These are phyloP conservation scores for Crossocerus cetratus DNA, from an alignment of 2,888 invertebrate genomes.

Conservation along the genomic window DNA sequence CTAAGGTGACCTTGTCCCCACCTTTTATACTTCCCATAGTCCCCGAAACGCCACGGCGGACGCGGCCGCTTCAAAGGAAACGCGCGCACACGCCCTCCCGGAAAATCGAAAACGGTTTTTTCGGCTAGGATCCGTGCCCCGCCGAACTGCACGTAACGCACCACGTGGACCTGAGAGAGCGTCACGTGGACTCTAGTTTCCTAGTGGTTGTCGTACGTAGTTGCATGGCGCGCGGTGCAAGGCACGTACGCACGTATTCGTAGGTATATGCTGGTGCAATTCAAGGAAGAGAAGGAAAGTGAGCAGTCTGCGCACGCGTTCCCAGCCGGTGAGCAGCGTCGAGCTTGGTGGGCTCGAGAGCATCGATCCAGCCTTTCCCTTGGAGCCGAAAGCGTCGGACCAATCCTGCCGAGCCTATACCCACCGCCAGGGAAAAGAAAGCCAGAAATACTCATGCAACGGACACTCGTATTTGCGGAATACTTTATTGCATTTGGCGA, in stretches of 20 bases:
- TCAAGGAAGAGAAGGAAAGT: slow-evolving; percentile 33
- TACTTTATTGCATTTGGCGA: background rate
- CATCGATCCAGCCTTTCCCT: slow-evolving; percentile 51
- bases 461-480: background rate
- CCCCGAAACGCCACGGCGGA: slow-evolving; percentile 9
- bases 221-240: slow-evolving; percentile 14
- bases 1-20: slow-evolving; percentile 73
- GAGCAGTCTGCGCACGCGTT: slow-evolving; percentile 42
- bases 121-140: background rate
- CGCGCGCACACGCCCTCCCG: background rate
- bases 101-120: background rate
- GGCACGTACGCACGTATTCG: slow-evolving; percentile 10
- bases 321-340: slow-evolving; percentile 40
- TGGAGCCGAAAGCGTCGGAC: slow-evolving; percentile 14
- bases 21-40: slow-evolving; percentile 62
- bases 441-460: slow-evolving; percentile 30
- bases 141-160: too few species aligned
- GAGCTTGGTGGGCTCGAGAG: background rate
- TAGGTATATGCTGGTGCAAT: background rate
- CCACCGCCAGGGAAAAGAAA: slow-evolving; percentile 8
- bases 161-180: too few species aligned
- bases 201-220: slow-evolving; percentile 8
- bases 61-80: slow-evolving; percentile 7
- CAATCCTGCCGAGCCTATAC: slow-evolving; percentile 31
- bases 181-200: background rate